These are phyloP conservation scores for Gymnocephalus cernua DNA, from an alignment of 2,113 vertebrate genomes.

Conservation along the genomic window DNA sequence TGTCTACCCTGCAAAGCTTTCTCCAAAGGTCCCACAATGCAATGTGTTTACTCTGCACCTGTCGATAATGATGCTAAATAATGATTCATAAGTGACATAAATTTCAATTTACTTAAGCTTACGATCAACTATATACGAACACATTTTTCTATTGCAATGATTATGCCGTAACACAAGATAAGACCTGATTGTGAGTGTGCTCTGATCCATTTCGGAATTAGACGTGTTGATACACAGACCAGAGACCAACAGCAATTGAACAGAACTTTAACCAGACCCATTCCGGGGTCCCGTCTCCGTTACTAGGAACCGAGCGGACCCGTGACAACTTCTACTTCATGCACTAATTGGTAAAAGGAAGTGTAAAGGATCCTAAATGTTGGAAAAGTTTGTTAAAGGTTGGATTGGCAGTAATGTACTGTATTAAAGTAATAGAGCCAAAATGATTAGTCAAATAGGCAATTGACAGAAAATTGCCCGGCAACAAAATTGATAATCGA, in stretches of 20 bases:
- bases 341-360: neutral
- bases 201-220: neutral
- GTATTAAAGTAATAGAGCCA: neutral
- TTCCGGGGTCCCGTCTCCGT: neutral
- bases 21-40: neutral
- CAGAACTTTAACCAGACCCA: neutral
- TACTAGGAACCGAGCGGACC: neutral
- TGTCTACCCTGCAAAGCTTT: too few species aligned
- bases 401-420: neutral
- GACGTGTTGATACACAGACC: neutral
- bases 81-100: neutral
- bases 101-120: neutral
- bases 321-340: neutral
- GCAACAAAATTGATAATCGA: neutral
- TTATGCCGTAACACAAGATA: neutral
- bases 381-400: neutral
- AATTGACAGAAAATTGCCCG: neutral
- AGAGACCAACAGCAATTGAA: neutral
- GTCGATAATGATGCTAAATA: neutral
- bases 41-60: neutral
- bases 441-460: neutral
- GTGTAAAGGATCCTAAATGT: neutral
- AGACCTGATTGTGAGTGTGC: neutral
- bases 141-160: neutral
- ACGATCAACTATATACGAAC: neutral